phyloP scores from a whole-genome alignment of 64 coral and sea anemone genomes.

The Pachyseris speciosa region DNA sequence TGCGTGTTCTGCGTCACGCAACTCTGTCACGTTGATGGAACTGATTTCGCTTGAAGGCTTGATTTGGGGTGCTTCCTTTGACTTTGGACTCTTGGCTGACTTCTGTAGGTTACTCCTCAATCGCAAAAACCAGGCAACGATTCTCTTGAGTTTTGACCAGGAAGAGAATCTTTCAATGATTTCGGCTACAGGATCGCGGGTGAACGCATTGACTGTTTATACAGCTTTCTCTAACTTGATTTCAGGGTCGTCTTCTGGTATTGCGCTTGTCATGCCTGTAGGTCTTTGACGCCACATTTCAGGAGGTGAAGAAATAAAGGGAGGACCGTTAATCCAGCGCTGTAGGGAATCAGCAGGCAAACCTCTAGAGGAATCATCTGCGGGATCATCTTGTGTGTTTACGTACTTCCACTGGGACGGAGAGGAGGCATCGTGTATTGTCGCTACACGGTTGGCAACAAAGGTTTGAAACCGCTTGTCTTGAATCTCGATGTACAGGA shows the following conservation, averaged over 20 bases:
- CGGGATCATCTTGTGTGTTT: slow-evolving; percentile 5
- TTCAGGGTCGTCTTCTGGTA: slow-evolving; percentile 5
- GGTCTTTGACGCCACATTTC: slow-evolving; percentile 30
- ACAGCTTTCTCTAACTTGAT: neutral
- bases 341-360: slow-evolving; percentile 9
- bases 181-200: neutral
- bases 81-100: neutral
- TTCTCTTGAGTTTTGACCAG: neutral
- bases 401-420: neutral
- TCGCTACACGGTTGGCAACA: slow-evolving; percentile 2
- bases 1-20: neutral
- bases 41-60: neutral
- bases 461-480: slow-evolving; percentile 19
- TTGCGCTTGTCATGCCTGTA: neutral
- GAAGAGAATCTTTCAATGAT: slow-evolving; percentile 10
- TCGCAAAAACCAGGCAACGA: neutral
- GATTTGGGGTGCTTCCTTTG: neutral
- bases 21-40: neutral
- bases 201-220: neutral
- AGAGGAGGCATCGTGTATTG: neutral
- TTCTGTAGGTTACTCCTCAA: neutral
- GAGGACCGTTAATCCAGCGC: slow-evolving; percentile 67
- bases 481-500: too few relatives aligned
- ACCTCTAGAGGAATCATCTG: slow-evolving; percentile 58
- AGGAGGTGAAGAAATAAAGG: slow-evolving; percentile 11